Evolutionary conservation across 2,888 invertebrate genomes (phyloP).

Genomic region (Psococerastis gibbosa): DNA sequence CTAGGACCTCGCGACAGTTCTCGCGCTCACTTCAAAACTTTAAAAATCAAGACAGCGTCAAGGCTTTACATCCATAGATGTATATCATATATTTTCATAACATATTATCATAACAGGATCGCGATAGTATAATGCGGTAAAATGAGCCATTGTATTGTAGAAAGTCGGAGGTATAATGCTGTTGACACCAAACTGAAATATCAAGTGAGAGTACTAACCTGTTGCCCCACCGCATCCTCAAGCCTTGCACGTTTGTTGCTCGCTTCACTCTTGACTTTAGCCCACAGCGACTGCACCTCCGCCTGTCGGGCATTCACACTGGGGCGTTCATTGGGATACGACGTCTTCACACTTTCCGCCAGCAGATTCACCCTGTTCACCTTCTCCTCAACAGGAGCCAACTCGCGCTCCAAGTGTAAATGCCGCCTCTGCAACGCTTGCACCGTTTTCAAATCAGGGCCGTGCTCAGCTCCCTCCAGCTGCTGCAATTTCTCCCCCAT

Average conservation of each 20-base stretch:
- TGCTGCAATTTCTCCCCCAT: constrained; percentile 92
- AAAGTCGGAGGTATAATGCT: too few species aligned
- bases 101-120: too few species aligned
- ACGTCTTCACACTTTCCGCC: constrained; percentile 75
- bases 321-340: constrained; percentile 76
- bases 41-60: too few species aligned
- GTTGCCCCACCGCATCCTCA: constrained; percentile 88
- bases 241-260: constrained; percentile 62
- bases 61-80: too few species aligned
- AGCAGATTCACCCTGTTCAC: constrained; percentile 71
- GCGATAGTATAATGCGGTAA: too few species aligned
- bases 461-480: constrained; percentile 54
- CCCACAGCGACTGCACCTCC: constrained; percentile 77
- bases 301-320: constrained; percentile 71
- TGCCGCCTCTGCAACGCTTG: constrained; percentile 80
- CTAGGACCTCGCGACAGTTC: too few species aligned
- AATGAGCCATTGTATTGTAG: too few species aligned
- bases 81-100: too few species aligned
- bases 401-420: constrained; percentile 81
- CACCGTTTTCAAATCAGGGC: constrained; percentile 77
- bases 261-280: constrained; percentile 65
- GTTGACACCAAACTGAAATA: too few species aligned
- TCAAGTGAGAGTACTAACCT: too few species aligned
- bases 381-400: constrained; percentile 88
- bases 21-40: too few species aligned